A percentile compares a stretch with the other conserved stretches of the same genome.
phyloP scores from a whole-genome alignment of 2,888 invertebrate species.

The Apodemia duryi region DNA sequence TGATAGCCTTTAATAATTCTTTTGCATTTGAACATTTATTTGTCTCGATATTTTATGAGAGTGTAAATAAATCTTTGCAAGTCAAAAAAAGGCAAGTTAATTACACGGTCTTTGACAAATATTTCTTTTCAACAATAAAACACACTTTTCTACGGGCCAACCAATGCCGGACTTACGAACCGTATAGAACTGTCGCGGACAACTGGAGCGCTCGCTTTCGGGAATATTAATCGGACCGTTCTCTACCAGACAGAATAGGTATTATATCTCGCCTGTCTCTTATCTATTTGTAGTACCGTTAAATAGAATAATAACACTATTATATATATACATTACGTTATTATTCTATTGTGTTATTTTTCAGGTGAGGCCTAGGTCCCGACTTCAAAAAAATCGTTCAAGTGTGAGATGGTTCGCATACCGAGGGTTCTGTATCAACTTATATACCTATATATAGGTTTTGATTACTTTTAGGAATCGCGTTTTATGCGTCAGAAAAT shows the following conservation, averaged over 20 bases:
- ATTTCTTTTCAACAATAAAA: constrained; percentile 74
- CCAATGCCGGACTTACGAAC: constrained; percentile 50
- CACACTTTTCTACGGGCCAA: constrained; percentile 66
- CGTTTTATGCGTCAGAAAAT: too few species aligned
- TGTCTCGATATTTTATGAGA: constrained; percentile 16
- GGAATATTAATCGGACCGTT: constrained; percentile 68
- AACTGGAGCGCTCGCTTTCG: constrained; percentile 62
- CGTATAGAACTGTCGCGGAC: constrained; percentile 68
- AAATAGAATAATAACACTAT: constrained; percentile 24
- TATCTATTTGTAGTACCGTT: constrained; percentile 21
- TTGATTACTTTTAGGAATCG: too few species aligned
- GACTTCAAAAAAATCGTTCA: too few species aligned
- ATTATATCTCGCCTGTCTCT: constrained; percentile 56
- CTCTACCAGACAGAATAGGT: constrained; percentile 38
- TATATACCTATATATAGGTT: too few species aligned
- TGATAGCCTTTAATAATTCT: neutral
- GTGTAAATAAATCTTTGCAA: constrained; percentile 17
- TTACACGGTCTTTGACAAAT: constrained; percentile 68
- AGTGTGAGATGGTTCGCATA: too few species aligned
- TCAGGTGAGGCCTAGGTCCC: too few species aligned
- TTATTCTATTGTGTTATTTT: too few species aligned
- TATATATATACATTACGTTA: too few species aligned
- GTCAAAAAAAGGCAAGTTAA: constrained; percentile 54
- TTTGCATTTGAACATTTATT: constrained; percentile 7
- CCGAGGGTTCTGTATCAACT: too few species aligned